These are phyloP conservation scores for Episyrphus balteatus DNA, from an alignment of 1,140 invertebrate species.

Conservation along the genomic window DNA sequence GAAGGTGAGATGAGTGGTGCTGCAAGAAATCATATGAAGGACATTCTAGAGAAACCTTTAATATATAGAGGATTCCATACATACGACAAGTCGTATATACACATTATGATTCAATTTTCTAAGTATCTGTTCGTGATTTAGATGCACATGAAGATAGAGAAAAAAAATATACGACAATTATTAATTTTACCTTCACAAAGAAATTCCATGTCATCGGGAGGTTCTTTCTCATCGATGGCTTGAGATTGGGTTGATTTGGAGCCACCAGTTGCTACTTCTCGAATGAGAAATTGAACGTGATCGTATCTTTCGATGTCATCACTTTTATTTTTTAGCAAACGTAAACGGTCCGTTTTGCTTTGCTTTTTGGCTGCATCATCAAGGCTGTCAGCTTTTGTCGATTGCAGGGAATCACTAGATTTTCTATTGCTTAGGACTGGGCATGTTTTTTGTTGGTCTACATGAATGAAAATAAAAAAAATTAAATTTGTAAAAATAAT, in stretches of 20 bases:
- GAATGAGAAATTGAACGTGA: slow-evolving; percentile 90
- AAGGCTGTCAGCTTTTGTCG: slow-evolving; percentile 21
- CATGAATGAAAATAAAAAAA: not conserved
- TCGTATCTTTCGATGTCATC: slow-evolving; percentile 49
- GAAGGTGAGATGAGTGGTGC: slow-evolving; percentile 79
- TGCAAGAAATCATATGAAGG: slow-evolving; percentile 32
- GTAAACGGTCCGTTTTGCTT: slow-evolving; percentile 26
- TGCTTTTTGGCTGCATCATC: slow-evolving; percentile 25
- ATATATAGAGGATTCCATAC: no score
- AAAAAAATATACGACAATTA: not conserved
- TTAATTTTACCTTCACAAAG: slow-evolving; percentile 27
- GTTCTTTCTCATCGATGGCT: slow-evolving; percentile 50
- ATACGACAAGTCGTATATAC: no score
- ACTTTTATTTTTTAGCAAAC: slow-evolving; percentile 34
- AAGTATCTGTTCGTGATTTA: no score
- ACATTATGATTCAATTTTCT: no score
- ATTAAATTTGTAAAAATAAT: not conserved
- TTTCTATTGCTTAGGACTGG: slow-evolving; percentile 2
- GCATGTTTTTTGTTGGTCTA: slow-evolving; percentile 9
- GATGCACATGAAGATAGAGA: not conserved
- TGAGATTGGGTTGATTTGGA: slow-evolving; percentile 21
- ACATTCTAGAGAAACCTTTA: no score
- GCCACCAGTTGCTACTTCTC: slow-evolving; percentile 52
- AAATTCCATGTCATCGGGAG: slow-evolving; percentile 29
- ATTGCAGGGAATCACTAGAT: slow-evolving; percentile 5